Percentiles rank a stretch among this genome's conserved stretches.
Conservation (phyloP, 2,888 invertebrate genomes). For the Lasioglossum figueresi region DNA sequence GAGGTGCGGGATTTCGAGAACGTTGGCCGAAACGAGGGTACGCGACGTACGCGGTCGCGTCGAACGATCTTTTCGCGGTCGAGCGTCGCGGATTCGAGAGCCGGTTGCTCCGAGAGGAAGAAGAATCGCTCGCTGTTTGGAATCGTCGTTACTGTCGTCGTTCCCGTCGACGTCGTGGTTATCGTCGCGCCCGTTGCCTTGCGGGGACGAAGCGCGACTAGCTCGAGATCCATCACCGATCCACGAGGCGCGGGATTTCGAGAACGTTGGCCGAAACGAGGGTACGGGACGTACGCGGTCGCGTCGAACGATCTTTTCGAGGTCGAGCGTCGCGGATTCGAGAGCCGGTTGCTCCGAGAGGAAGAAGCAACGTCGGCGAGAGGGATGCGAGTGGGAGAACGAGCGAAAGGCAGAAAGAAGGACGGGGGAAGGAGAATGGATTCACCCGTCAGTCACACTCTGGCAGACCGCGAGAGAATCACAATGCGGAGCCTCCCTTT, state of each 20-base stretch:
- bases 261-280: background rate
- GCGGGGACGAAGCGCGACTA: background rate
- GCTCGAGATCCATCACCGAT: too few relatives aligned
- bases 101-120: conserved; percentile 60
- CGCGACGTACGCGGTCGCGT: background rate
- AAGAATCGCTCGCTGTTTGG: too few relatives aligned
- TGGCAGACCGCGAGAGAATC: conserved; percentile 81
- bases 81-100: conserved; percentile 47
- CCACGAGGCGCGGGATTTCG: background rate
- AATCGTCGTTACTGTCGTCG: background rate
- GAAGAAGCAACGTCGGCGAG: conserved; percentile 36
- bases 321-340: conserved; percentile 29
- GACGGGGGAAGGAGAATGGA: conserved; percentile 75
- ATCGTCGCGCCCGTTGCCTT: too few relatives aligned
- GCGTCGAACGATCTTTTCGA: conserved; percentile 9
- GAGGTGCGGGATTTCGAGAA: background rate
- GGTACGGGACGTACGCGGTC: background rate
- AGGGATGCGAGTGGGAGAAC: conserved; percentile 41
- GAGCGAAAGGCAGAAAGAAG: conserved; percentile 62
- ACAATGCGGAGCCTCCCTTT: conserved; percentile 78
- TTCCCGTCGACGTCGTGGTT: background rate
- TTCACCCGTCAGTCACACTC: conserved; percentile 83
- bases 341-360: conserved; percentile 64
- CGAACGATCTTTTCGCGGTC: conserved; percentile 13
- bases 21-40: background rate